phyloP scores from a whole-genome alignment of 1,140 invertebrate genomes.

The Cotesia glomerata region DNA sequence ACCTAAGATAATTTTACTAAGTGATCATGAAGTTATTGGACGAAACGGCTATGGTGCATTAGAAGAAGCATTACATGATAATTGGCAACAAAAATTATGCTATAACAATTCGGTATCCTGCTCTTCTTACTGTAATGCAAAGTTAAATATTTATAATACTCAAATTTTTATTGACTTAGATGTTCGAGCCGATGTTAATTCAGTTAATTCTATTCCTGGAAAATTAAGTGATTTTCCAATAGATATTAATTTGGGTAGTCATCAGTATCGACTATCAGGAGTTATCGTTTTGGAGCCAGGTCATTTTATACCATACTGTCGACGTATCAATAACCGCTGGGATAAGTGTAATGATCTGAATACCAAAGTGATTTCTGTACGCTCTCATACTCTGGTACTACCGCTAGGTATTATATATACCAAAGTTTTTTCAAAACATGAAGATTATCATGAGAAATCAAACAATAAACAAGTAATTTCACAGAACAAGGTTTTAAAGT shows the following conservation, averaged over 20 bases:
- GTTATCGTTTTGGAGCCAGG: not conserved
- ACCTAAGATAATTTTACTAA: not conserved
- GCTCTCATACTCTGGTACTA: not conserved
- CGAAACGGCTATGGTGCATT: not conserved
- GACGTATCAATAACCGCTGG: not conserved
- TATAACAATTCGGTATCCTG: not conserved
- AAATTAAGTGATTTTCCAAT: not conserved
- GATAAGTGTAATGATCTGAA: not conserved
- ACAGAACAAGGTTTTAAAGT: no score
- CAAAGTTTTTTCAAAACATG: not conserved
- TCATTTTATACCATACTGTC: conserved; percentile 4
- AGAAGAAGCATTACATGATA: not conserved
- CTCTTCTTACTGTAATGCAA: not conserved
- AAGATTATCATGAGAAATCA: not conserved
- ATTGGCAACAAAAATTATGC: not conserved
- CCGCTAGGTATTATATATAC: not conserved
- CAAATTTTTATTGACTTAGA: not conserved
- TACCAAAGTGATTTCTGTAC: not conserved
- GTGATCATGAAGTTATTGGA: not conserved
- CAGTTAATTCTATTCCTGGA: not conserved
- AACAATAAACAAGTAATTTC: no score
- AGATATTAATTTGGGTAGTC: not conserved
- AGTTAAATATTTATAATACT: not conserved
- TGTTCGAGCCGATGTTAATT: not conserved
- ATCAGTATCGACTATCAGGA: not conserved